These are phyloP conservation scores for Drosophila gaucha DNA, from an alignment of 2,888 invertebrate species.

Conservation along the genomic window DNA sequence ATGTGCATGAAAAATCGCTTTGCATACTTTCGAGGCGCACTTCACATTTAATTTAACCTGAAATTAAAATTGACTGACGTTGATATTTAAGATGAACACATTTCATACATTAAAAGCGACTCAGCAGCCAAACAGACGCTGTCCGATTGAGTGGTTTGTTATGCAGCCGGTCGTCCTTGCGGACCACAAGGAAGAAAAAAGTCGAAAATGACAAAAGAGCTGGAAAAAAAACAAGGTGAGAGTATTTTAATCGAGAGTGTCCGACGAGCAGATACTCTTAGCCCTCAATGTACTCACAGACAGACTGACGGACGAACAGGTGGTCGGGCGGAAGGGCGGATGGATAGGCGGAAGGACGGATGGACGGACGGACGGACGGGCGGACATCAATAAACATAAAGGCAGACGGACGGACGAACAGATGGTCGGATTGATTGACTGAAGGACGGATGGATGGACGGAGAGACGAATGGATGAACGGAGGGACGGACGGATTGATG, in stretches of 20 bases:
- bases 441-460: background rate
- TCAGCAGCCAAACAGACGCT: constrained; percentile 1
- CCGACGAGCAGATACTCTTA: background rate
- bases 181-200: background rate
- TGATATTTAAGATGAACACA: constrained; percentile 58
- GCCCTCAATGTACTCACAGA: too few relatives aligned
- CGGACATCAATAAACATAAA: background rate
- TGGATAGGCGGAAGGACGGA: too few relatives aligned
- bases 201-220: too few relatives aligned
- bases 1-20: constrained; percentile 76
- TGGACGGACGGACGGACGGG: too few relatives aligned
- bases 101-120: constrained; percentile 18
- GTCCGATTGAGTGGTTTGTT: background rate
- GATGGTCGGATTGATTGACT: too few relatives aligned
- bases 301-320: background rate
- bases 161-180: background rate
- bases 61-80: constrained; percentile 77
- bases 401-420: too few relatives aligned
- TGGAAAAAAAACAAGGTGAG: too few relatives aligned
- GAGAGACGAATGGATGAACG: background rate
- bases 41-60: constrained; percentile 68
- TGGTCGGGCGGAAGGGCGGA: too few relatives aligned
- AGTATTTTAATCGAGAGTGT: too few relatives aligned
- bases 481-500: background rate
- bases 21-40: constrained; percentile 65